Percentiles rank a stretch among this genome's conserved stretches.
These are phyloP conservation scores for Stomorhina lunata DNA, from an alignment of 2,888 invertebrate genomes.

Conservation along the genomic window DNA sequence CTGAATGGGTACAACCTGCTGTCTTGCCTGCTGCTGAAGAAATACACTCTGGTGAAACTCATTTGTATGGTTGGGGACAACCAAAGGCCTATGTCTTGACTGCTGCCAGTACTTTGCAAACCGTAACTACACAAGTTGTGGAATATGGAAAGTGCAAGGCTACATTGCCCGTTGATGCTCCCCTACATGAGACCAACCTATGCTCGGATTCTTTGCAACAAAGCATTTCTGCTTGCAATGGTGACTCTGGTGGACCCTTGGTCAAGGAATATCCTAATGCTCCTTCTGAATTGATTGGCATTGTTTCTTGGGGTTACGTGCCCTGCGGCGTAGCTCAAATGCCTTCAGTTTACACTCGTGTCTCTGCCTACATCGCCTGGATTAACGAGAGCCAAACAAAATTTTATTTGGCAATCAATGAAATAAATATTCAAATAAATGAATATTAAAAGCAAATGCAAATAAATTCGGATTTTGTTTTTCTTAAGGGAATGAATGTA, in stretches of 20 bases:
- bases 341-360: conserved; percentile 80
- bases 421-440: conserved; percentile 11
- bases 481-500: no score
- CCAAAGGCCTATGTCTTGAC: conserved; percentile 69
- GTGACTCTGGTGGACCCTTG: conserved; percentile 77
- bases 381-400: conserved; percentile 70
- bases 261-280: conserved; percentile 68
- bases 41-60: conserved; percentile 72
- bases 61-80: conserved; percentile 80
- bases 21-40: conserved; percentile 74
- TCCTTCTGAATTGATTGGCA: conserved; percentile 76
- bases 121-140: conserved; percentile 73
- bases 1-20: conserved; percentile 75
- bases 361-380: conserved; percentile 79
- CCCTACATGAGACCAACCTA: conserved; percentile 76
- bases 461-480: background rate
- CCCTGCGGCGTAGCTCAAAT: conserved; percentile 78
- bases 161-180: conserved; percentile 69
- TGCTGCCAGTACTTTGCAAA: conserved; percentile 72
- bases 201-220: conserved; percentile 80
- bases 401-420: conserved; percentile 62
- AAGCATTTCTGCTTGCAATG: conserved; percentile 80
- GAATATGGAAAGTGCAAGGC: conserved; percentile 70
- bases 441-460: background rate
- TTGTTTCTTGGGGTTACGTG: conserved; percentile 81